These are phyloP conservation scores for Chamaea fasciata DNA, from an alignment of 2,113 vertebrate genomes.

Conservation along the genomic window DNA sequence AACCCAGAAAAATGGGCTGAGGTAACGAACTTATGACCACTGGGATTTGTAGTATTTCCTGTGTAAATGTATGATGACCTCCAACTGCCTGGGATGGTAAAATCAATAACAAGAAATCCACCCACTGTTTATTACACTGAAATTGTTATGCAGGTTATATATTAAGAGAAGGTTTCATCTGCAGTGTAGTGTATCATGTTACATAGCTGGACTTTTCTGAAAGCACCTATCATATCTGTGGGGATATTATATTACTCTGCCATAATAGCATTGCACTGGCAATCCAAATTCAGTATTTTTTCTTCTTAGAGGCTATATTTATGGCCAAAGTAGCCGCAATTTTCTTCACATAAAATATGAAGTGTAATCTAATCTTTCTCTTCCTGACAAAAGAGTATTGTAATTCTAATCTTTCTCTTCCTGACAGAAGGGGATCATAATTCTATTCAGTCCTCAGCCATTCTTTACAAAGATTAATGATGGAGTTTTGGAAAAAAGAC, in stretches of 20 bases:
- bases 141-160: constrained; percentile 16
- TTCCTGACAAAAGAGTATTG: constrained; percentile 4
- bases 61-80: constrained; percentile 1
- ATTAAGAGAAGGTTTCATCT: background rate
- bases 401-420: constrained; percentile 29
- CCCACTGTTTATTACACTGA: background rate
- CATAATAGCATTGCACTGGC: background rate
- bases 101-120: constrained; percentile 40
- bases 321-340: constrained; percentile 39
- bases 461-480: constrained; percentile 14
- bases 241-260: constrained; percentile 5
- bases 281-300: background rate
- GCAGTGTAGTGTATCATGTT: background rate
- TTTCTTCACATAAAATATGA: constrained; percentile 25
- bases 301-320: constrained; percentile 26
- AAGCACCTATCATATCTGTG: background rate
- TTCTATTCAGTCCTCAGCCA: background rate
- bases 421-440: background rate
- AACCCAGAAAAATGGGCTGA: background rate
- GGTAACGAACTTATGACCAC: background rate
- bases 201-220: background rate
- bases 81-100: background rate
- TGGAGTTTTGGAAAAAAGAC: background rate
- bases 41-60: constrained; percentile 33
- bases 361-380: constrained; percentile 47